These are phyloP conservation scores for Poecilia gillii DNA, from an alignment of 2,797 vertebrate genomes.

Conservation along the genomic window DNA sequence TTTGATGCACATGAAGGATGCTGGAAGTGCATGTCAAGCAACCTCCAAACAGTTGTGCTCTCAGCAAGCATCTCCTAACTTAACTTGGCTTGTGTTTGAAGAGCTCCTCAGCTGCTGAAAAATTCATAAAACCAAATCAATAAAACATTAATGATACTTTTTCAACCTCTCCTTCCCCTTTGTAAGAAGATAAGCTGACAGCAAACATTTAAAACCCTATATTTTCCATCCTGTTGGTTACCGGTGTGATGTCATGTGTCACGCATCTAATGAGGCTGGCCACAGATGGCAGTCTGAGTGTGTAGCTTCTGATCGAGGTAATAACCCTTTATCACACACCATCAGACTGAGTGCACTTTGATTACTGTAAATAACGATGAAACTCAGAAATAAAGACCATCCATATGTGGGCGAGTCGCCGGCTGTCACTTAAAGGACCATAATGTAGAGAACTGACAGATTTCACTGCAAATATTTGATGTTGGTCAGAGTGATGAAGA, in stretches of 20 bases:
- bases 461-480: constrained; percentile 40
- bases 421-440: constrained; percentile 40
- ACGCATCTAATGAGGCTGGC: constrained; percentile 28
- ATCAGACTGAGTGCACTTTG: constrained; percentile 40
- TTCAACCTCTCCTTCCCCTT: constrained; percentile 50
- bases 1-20: constrained; percentile 43
- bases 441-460: constrained; percentile 29
- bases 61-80: constrained; percentile 51
- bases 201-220: constrained; percentile 43
- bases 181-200: constrained; percentile 44
- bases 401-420: constrained; percentile 21
- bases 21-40: constrained; percentile 53
- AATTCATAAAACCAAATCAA: constrained; percentile 64
- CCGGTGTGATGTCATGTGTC: constrained; percentile 18
- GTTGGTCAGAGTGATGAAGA: constrained; percentile 37
- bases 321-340: constrained; percentile 26
- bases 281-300: neutral
- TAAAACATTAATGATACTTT: constrained; percentile 72
- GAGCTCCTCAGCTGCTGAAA: constrained; percentile 65
- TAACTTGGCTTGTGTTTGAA: constrained; percentile 64
- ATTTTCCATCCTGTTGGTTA: constrained; percentile 18
- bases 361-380: constrained; percentile 44
- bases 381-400: constrained; percentile 38
- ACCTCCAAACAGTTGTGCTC: constrained; percentile 47
- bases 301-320: constrained; percentile 1